phyloP scores from a whole-genome alignment of 2,888 invertebrate genomes.

The Sisyra terminalis region DNA sequence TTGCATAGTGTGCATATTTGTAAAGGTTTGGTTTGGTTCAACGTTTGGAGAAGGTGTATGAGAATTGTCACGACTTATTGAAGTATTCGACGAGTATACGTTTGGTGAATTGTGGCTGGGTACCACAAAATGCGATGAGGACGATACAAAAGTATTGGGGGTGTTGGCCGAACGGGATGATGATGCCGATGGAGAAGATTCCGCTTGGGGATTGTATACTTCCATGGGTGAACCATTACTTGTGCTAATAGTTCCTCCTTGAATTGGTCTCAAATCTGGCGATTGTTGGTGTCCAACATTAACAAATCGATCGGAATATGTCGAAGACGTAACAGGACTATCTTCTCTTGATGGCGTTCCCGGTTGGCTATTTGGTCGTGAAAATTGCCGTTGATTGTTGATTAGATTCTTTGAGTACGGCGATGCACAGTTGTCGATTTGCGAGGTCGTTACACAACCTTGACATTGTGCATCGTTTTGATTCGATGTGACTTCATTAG shows the following conservation, averaged over 20 bases:
- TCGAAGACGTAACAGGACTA: slow-evolving; percentile 52
- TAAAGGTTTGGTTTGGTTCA: no score
- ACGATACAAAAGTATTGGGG: slow-evolving; percentile 22
- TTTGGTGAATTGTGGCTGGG: slow-evolving; percentile 6
- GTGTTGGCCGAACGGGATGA: slow-evolving; percentile 32
- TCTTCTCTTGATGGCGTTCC: slow-evolving; percentile 37
- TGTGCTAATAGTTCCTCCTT: slow-evolving; percentile 71
- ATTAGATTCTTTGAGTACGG: not conserved
- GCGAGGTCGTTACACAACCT: slow-evolving; percentile 31
- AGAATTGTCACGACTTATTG: not conserved
- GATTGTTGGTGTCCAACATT: slow-evolving; percentile 24
- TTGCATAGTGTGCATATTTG: no score
- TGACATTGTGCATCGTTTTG: slow-evolving; percentile 31
- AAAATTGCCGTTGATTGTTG: slow-evolving; percentile 15
- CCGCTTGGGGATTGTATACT: slow-evolving; percentile 29
- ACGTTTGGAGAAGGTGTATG: no score
- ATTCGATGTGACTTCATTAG: slow-evolving; percentile 19
- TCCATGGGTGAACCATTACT: slow-evolving; percentile 60
- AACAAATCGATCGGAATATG: slow-evolving; percentile 38
- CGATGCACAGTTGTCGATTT: slow-evolving; percentile 2
- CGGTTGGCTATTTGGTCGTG: slow-evolving; percentile 33
- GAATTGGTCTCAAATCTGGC: slow-evolving; percentile 56
- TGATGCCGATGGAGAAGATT: slow-evolving; percentile 40
- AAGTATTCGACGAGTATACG: not conserved
- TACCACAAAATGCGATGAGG: slow-evolving; percentile 3